A percentile compares a stretch with the other conserved stretches of the same genome.
These are phyloP conservation scores for Dermatophagoides farinae DNA, from an alignment of 1,140 invertebrate species.

Conservation along the genomic window DNA sequence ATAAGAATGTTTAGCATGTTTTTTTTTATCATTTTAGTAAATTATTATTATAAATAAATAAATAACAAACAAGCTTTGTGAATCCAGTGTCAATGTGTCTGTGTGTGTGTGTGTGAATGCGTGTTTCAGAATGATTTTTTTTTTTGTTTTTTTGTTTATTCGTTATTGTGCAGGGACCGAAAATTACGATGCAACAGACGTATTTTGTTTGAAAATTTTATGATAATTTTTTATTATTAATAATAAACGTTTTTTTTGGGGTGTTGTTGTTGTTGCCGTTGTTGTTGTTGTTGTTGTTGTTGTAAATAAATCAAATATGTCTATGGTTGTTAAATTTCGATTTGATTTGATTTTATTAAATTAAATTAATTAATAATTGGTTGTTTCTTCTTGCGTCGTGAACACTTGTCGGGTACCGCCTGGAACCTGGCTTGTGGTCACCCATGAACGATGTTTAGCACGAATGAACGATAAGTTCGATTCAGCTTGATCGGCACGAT, in stretches of 20 bases:
- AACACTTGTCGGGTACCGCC: slow-evolving; percentile 21
- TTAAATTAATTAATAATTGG: slow-evolving; percentile 7
- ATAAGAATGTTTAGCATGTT: no score
- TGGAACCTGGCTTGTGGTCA: slow-evolving; percentile 21
- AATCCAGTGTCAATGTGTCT: no score
- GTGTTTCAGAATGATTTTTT: no score
- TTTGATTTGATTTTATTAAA: background rate
- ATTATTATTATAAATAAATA: no score
- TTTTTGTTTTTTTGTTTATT: no score
- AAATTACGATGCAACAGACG: no score
- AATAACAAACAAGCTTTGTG: no score
- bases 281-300: background rate
- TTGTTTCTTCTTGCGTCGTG: slow-evolving; percentile 19
- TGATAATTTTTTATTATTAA: background rate
- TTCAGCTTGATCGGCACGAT: slow-evolving; percentile 79
- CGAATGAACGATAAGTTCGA: slow-evolving; percentile 78
- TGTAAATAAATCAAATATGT: background rate
- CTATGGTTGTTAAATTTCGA: background rate
- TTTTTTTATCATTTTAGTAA: no score
- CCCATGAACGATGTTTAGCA: slow-evolving; percentile 52
- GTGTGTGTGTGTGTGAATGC: no score
- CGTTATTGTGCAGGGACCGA: no score
- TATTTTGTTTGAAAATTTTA: no score
- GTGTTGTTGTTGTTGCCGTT: background rate
- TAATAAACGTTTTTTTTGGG: background rate